These are phyloP conservation scores for Passer domesticus DNA, from an alignment of 2,113 vertebrate species.

Conservation along the genomic window DNA sequence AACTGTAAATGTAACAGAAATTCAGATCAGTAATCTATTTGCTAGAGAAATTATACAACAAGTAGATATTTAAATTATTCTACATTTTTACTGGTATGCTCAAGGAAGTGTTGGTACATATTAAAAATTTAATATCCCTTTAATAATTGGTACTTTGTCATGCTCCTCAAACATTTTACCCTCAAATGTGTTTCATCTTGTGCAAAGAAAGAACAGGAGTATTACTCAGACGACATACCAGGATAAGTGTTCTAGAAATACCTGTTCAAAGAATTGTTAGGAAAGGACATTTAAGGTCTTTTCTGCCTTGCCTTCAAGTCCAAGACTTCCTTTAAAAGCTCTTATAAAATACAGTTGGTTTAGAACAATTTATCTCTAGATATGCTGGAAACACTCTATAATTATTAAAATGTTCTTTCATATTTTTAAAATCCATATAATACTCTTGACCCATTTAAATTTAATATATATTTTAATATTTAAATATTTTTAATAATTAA, in stretches of 20 bases:
- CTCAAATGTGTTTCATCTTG: not conserved
- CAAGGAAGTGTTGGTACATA: not conserved
- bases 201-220: not conserved
- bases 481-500: not conserved
- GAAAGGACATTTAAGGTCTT: not conserved
- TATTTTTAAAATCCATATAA: not conserved
- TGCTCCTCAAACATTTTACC: not conserved
- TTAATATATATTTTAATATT: constrained; percentile 4
- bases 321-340: not conserved
- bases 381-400: not conserved
- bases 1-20: not conserved
- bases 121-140: not conserved
- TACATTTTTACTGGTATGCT: not conserved
- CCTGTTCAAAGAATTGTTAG: not conserved
- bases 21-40: not conserved
- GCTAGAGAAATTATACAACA: not conserved
- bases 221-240: not conserved
- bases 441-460: not conserved
- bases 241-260: not conserved
- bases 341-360: not conserved
- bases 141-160: not conserved
- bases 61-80: not conserved
- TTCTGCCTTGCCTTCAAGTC: not conserved
- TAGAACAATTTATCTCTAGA: not conserved
- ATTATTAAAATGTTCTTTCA: not conserved